Percentiles rank a stretch among this genome's conserved stretches.
phyloP scores from a whole-genome alignment of 2,113 vertebrate species.

The Strix aluco region DNA sequence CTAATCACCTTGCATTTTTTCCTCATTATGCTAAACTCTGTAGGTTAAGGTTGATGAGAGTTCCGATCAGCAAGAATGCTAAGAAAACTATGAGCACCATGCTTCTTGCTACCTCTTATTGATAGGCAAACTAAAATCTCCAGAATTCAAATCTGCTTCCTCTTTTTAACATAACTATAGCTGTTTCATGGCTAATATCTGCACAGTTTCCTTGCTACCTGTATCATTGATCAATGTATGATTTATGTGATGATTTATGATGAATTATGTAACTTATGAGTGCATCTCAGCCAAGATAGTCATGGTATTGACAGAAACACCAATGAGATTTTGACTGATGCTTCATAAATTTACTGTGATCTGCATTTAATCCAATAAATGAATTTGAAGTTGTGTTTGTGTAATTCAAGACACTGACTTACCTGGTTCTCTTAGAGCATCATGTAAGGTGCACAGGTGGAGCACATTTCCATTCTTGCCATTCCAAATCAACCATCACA shows the following conservation, averaged over 20 bases:
- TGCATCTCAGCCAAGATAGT: background rate
- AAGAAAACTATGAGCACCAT: background rate
- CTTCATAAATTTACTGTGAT: background rate
- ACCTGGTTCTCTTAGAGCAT: background rate
- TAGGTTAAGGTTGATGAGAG: background rate
- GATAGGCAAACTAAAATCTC: background rate
- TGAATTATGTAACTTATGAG: background rate
- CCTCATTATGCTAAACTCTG: background rate
- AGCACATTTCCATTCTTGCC: background rate
- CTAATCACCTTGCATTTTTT: background rate
- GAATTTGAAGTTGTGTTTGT: background rate
- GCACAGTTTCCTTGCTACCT: background rate
- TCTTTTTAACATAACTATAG: background rate
- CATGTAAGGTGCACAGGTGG: background rate
- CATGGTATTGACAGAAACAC: background rate
- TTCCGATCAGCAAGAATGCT: background rate
- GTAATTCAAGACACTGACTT: background rate
- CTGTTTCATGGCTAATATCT: background rate
- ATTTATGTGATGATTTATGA: background rate
- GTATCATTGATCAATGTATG: background rate
- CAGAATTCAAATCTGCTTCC: background rate
- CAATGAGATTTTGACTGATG: background rate
- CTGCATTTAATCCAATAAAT: background rate
- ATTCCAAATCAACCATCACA: background rate
- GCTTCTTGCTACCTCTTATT: background rate